Base-by-base conservation (phyloP, 2,113 vertebrate species). In the Poeciliopsis prolifica region DNA sequence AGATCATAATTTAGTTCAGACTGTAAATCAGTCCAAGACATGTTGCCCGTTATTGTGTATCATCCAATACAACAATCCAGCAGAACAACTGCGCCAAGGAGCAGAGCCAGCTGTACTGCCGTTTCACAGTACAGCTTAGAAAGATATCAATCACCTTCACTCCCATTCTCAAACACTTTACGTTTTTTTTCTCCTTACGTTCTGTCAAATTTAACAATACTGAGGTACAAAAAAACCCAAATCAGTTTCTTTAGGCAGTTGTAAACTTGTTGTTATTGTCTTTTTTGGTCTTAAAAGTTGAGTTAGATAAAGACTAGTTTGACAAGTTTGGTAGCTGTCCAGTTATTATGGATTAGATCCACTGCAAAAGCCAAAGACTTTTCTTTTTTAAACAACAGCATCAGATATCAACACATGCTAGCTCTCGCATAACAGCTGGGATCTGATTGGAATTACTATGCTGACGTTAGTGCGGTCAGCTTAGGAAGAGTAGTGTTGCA, bases 381-480 rank as follows among this genome's bases (percentile, higher is more conserved):
- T 82, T 61, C 68, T 31, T 62, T 29, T 17, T 62, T 30, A 1
- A 72, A 80, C 42, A 8, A 68, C 48, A 61, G 29, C 66, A 68
- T 74, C 75, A 69, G 70, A 84, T 81, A 28, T 75, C 74, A 81
- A 78, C 65, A 79, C 61, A 66, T 72, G 61, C 72, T 67, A 60
- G 40, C 64, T 76, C n/a, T 74, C 74, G 40, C 44, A 77, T 77
- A 68, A 79, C 85, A 87, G 82, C 85, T 74, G 80, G 35, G 80
- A 82, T 88, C 77, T 80, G 51, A 85, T 75, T 80, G 64, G 79
- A 76, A 74, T 86, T 33, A 71, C 11, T 76, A 85, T 42, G 71
- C 78, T 70, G 37, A 77, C 77, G 71, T 80, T 42, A 66, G 77
- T 51, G 58, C 61, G 70, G 76, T 69, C 31, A 61, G 80, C 74